Conservation (phyloP, 2,888 invertebrate species). For the Falcaria lacertinaria region DNA sequence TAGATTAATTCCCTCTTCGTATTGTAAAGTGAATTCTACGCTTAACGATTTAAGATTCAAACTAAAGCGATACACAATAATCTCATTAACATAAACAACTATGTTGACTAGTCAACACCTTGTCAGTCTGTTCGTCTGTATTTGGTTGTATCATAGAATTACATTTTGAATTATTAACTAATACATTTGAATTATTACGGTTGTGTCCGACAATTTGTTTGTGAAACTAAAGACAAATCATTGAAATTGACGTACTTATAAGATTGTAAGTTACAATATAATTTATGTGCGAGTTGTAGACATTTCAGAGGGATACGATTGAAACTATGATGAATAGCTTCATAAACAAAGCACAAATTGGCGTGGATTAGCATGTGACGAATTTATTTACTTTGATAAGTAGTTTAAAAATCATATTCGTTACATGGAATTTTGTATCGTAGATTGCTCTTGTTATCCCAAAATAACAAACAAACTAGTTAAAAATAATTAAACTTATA, state of each 20-base stretch:
- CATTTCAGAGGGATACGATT: not conserved
- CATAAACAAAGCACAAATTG: not conserved
- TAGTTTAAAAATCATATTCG: too few species aligned
- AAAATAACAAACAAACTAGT: too few species aligned
- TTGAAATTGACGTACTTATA: constrained; percentile 11
- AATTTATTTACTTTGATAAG: too few species aligned
- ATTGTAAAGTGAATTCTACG: not conserved
- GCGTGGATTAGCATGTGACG: too few species aligned
- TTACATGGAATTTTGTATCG: too few species aligned
- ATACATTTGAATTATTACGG: constrained; percentile 9
- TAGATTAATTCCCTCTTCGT: not conserved
- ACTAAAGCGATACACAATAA: not conserved
- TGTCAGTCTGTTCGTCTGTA: not conserved
- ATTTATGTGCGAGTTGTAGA: not conserved
- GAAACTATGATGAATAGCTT: not conserved
- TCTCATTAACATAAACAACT: not conserved
- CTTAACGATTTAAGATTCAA: not conserved
- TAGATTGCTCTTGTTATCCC: too few species aligned
- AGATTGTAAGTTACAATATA: not conserved
- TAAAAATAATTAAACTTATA: too few species aligned
- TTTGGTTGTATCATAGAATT: not conserved
- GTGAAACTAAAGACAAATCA: constrained; percentile 12
- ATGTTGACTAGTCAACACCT: not conserved
- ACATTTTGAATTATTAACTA: not conserved
- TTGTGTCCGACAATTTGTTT: constrained; percentile 11